Evolutionary conservation across 2,113 vertebrate species (phyloP).

Genomic region (Sminthopsis crassicaudata): DNA sequence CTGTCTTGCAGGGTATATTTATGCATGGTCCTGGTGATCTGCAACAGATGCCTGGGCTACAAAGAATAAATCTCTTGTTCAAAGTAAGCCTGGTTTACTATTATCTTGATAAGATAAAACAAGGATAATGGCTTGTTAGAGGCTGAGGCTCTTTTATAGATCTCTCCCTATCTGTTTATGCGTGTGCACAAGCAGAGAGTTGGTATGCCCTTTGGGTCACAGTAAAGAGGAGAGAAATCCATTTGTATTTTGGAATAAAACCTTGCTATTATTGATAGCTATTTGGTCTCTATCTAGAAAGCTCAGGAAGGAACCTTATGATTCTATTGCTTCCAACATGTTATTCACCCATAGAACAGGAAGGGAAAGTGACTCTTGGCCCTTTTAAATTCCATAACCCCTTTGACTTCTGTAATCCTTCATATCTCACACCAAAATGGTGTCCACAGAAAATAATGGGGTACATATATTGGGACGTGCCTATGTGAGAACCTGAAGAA

Average conservation of each 20-base stretch:
- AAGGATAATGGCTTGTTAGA: constrained; percentile 32
- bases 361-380: not conserved
- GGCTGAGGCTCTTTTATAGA: not conserved
- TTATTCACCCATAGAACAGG: not conserved
- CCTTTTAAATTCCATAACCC: not conserved
- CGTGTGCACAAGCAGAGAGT: not conserved
- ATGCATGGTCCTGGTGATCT: constrained; percentile 63
- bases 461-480: not conserved
- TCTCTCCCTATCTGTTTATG: not conserved
- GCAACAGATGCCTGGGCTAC: constrained; percentile 35
- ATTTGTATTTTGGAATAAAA: constrained; percentile 53
- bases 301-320: not conserved
- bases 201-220: constrained; percentile 29
- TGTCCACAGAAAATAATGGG: not conserved
- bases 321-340: not conserved
- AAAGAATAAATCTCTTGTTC: constrained; percentile 64
- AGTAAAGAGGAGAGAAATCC: constrained; percentile 12
- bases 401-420: not conserved
- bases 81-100: constrained; percentile 48
- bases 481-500: not conserved
- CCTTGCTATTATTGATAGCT: constrained; percentile 26
- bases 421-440: not conserved
- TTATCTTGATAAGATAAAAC: constrained; percentile 73
- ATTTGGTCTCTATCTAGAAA: not conserved
- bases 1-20: constrained; percentile 74